Conservation (phyloP, 2,797 vertebrate genomes). For the Notolabrus celidotus region DNA sequence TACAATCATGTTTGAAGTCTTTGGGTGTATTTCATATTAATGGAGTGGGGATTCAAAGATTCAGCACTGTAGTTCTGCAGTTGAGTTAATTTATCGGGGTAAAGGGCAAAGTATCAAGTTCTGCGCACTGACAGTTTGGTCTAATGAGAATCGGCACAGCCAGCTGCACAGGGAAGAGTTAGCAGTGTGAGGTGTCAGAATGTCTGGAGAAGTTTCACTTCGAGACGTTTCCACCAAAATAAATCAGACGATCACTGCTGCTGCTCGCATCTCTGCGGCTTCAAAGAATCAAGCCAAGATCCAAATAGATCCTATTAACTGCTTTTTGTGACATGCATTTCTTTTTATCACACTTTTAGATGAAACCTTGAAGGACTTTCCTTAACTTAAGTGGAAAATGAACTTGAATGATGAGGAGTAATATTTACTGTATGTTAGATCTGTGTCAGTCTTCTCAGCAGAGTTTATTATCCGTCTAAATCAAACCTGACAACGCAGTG, state of each 20-base stretch:
- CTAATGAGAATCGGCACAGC: conserved; percentile 56
- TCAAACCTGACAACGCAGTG: conserved; percentile 47
- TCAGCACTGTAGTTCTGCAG: conserved; percentile 35
- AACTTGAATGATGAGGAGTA: too few species aligned
- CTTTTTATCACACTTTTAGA: not conserved
- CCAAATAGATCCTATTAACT: not conserved
- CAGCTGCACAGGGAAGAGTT: conserved; percentile 24
- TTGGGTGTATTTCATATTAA: conserved; percentile 39
- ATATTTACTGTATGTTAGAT: not conserved
- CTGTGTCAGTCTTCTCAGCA: conserved; percentile 2
- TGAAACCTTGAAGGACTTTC: not conserved
- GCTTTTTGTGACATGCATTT: not conserved
- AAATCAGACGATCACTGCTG: conserved; percentile 9
- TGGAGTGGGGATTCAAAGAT: conserved; percentile 32
- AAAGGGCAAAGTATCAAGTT: conserved; percentile 30
- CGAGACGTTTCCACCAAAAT: conserved; percentile 25
- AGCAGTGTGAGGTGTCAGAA: conserved; percentile 15
- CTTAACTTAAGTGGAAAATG: too few species aligned
- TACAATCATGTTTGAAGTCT: too few species aligned
- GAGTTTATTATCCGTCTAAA: conserved; percentile 54
- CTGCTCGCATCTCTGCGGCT: conserved; percentile 4
- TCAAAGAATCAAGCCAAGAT: too few species aligned
- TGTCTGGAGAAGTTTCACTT: conserved; percentile 13
- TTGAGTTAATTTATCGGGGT: conserved; percentile 45
- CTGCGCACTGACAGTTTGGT: conserved; percentile 6